Percentiles rank a stretch among this genome's conserved stretches.
phyloP scores from a whole-genome alignment of 2,113 vertebrate genomes.

The Anarrhichthys ocellatus region DNA sequence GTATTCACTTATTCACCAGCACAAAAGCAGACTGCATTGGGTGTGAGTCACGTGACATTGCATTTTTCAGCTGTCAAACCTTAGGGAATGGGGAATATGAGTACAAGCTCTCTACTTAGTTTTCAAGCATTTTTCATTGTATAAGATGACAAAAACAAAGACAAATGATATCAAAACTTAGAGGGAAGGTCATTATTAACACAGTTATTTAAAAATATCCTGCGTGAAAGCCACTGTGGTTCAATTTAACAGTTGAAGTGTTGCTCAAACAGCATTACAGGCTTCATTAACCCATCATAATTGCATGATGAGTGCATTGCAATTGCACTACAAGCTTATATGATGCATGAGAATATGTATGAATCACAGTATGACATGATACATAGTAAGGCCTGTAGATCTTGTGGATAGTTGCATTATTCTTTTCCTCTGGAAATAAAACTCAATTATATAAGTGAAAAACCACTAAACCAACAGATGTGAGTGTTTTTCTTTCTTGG shows the following conservation, averaged over 20 bases:
- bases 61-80: neutral
- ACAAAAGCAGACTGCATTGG: neutral
- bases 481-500: conserved; percentile 1
- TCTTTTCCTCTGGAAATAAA: conserved; percentile 31
- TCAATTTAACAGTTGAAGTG: conserved; percentile 64
- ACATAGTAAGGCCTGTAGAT: neutral
- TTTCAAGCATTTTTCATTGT: neutral
- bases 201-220: conserved; percentile 33
- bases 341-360: conserved; percentile 32
- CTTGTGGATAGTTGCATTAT: conserved; percentile 11
- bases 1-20: neutral
- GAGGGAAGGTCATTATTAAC: conserved; percentile 23
- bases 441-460: conserved; percentile 41
- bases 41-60: conserved; percentile 9
- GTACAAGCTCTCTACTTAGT: neutral
- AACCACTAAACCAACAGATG: neutral
- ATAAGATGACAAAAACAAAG: conserved; percentile 22
- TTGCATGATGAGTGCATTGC: conserved; percentile 53
- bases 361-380: neutral
- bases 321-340: conserved; percentile 48
- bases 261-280: conserved; percentile 66
- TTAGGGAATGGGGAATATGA: neutral
- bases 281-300: conserved; percentile 72
- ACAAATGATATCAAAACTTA: conserved; percentile 7
- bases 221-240: conserved; percentile 33